A percentile compares a stretch with the other conserved stretches of the same genome.
Conservation (phyloP, 1,140 invertebrate species). For the Cryptotermes secundus region DNA sequence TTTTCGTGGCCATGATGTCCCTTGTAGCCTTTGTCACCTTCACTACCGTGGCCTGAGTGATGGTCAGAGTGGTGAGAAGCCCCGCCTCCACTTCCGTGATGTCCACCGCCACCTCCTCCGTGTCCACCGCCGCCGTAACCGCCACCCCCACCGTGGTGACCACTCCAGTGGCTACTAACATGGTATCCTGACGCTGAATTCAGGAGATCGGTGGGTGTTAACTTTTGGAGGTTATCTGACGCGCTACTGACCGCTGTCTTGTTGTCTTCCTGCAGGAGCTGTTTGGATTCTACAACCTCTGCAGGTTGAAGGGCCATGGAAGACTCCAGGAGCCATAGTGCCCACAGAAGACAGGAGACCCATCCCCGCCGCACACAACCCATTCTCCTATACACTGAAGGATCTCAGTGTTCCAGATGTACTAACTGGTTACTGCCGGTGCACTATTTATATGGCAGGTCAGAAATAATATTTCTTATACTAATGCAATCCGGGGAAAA, state of each 20-base stretch:
- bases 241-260: neutral
- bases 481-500: neutral
- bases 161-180: neutral
- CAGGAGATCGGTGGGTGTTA: neutral
- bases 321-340: neutral
- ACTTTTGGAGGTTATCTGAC: neutral
- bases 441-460: neutral
- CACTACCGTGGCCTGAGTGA: constrained; percentile 24
- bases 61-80: constrained; percentile 32
- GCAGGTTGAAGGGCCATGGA: neutral
- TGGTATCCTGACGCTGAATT: neutral
- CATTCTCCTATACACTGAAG: neutral
- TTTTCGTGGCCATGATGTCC: constrained; percentile 33
- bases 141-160: neutral
- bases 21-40: constrained; percentile 36
- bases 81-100: constrained; percentile 35
- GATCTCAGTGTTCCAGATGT: neutral
- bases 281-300: neutral
- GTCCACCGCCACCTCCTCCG: constrained; percentile 27
- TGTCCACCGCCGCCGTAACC: neutral
- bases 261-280: neutral
- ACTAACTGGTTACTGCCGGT: neutral
- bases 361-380: neutral
- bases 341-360: neutral
- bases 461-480: neutral